Conservation (phyloP, 2,113 vertebrate species). For the Saiga tatarica region DNA sequence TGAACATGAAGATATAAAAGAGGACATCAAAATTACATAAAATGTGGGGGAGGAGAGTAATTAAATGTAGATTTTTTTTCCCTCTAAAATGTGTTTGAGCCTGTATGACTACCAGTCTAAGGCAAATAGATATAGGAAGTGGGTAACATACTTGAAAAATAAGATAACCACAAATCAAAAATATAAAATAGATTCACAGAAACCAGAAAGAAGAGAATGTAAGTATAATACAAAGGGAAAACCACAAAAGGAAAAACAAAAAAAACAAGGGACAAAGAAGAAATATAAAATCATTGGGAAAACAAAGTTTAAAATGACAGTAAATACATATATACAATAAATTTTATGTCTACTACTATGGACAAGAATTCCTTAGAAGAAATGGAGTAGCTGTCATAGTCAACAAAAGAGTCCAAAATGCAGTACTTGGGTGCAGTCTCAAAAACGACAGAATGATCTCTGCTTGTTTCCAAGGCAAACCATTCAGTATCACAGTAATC, state of each 20-base stretch:
- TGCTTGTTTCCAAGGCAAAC: neutral
- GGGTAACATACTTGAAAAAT: neutral
- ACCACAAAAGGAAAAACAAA: neutral
- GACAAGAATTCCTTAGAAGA: neutral
- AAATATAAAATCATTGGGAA: neutral
- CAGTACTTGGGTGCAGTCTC: neutral
- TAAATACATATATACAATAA: neutral
- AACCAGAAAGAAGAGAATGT: neutral
- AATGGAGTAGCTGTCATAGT: neutral
- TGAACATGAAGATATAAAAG: neutral
- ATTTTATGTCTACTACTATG: neutral
- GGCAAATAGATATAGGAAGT: neutral
- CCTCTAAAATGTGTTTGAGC: neutral
- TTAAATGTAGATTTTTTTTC: neutral
- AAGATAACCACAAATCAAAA: neutral
- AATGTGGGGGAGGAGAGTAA: neutral
- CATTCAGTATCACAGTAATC: neutral
- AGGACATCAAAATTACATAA: neutral
- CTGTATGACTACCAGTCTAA: neutral
- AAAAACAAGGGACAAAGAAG: neutral
- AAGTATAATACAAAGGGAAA: neutral
- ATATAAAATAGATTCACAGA: neutral
- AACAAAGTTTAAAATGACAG: neutral
- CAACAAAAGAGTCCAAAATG: neutral
- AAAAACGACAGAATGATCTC: neutral